These are phyloP conservation scores for Chinchilla lanigera DNA, from an alignment of 2,113 vertebrate species.

Conservation along the genomic window DNA sequence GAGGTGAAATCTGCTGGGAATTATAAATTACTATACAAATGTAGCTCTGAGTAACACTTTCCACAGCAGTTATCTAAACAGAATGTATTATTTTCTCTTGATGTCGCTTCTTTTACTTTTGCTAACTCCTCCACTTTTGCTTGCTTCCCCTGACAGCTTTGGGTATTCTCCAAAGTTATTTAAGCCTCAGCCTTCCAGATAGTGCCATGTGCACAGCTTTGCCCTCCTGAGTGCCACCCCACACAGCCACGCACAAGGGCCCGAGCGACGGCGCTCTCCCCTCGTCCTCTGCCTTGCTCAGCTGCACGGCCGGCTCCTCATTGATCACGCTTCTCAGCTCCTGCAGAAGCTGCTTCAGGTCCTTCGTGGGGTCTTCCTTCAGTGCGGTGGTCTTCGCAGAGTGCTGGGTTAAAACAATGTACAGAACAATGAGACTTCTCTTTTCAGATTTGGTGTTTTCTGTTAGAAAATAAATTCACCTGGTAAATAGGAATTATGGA, in stretches of 20 bases:
- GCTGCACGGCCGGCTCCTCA: constrained; percentile 70
- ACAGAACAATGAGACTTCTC: background rate
- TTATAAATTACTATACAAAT: background rate
- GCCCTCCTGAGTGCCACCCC: constrained; percentile 18
- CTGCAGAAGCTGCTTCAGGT: constrained; percentile 85
- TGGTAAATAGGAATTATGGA: constrained; percentile 32
- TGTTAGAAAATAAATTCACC: constrained; percentile 54
- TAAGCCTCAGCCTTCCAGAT: background rate
- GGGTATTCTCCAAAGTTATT: background rate
- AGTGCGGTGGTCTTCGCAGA: constrained; percentile 69
- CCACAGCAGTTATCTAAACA: background rate
- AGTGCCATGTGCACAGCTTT: background rate
- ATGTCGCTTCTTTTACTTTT: background rate
- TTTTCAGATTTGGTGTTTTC: background rate
- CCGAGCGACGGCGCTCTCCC: background rate
- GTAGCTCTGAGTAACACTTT: background rate
- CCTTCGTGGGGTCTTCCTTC: constrained; percentile 83
- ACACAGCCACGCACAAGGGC: constrained; percentile 56
- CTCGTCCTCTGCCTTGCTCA: constrained; percentile 53
- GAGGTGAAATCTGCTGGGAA: background rate
- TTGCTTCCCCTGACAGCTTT: background rate
- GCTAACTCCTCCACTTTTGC: background rate
- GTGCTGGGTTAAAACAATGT: constrained; percentile 72
- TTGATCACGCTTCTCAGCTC: constrained; percentile 84
- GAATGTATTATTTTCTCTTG: background rate